These are phyloP conservation scores for Philypnodon macrostomus DNA, from an alignment of 2,797 vertebrate genomes.

Conservation along the genomic window DNA sequence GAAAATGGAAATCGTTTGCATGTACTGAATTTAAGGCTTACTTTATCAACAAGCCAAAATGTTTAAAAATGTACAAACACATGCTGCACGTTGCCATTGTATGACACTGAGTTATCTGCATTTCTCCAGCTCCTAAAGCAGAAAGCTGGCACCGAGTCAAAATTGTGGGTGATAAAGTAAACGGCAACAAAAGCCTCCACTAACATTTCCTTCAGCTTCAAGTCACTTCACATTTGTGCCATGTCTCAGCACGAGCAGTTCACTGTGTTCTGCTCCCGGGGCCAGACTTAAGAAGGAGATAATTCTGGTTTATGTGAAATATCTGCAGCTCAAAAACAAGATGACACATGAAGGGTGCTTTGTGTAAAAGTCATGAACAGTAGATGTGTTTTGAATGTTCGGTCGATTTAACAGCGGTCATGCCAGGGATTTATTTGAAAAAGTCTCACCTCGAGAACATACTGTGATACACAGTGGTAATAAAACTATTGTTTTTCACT, in stretches of 20 bases:
- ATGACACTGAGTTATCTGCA: slow-evolving; percentile 10
- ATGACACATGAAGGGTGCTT: slow-evolving; percentile 10
- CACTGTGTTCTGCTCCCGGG: slow-evolving; percentile 12
- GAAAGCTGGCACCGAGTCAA: slow-evolving; percentile 26
- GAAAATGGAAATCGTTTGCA: no score
- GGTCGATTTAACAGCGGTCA: no score
- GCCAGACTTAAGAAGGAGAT: slow-evolving; percentile 36
- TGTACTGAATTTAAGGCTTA: no score
- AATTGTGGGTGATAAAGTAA: slow-evolving; percentile 39
- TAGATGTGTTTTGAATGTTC: slow-evolving; percentile 18
- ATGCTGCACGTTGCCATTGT: background rate
- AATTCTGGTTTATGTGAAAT: slow-evolving; percentile 47
- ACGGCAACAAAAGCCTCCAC: slow-evolving; percentile 37
- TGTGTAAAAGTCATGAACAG: slow-evolving; percentile 17
- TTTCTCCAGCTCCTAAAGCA: slow-evolving; percentile 1
- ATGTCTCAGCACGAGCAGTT: slow-evolving; percentile 21
- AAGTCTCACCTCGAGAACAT: slow-evolving; percentile 50
- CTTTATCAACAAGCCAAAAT: no score
- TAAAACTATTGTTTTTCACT: no score
- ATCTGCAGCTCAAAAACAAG: slow-evolving; percentile 34
- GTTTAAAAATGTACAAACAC: background rate
- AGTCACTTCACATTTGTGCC: slow-evolving; percentile 34
- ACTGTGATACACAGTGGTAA: slow-evolving; percentile 38
- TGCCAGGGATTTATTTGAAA: slow-evolving; percentile 60
- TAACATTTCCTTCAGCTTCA: slow-evolving; percentile 28